These are phyloP conservation scores for Zapus hudsonius DNA, from an alignment of 2,113 vertebrate species.

Conservation along the genomic window DNA sequence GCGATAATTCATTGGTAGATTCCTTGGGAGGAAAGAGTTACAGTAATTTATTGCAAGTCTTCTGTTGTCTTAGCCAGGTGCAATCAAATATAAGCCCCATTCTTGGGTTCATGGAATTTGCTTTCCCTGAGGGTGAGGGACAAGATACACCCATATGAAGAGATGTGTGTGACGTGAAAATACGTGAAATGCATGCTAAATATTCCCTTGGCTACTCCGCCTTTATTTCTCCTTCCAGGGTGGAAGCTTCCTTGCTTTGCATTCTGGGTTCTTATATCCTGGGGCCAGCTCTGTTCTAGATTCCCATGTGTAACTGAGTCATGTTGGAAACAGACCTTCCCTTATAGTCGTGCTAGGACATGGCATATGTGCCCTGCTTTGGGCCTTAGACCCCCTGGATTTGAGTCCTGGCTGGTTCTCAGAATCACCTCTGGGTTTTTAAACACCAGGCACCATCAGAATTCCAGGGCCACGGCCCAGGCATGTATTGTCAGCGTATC, in stretches of 20 bases:
- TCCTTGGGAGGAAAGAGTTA: conserved; percentile 8
- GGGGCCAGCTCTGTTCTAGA: not conserved
- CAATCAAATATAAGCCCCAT: not conserved
- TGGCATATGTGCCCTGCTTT: not conserved
- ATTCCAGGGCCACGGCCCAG: not conserved
- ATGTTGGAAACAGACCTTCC: not conserved
- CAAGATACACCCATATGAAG: not conserved
- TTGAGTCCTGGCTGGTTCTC: not conserved
- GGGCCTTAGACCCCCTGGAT: not conserved
- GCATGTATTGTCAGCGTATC: not conserved
- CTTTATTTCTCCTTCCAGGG: not conserved
- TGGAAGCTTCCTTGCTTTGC: not conserved
- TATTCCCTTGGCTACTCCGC: not conserved
- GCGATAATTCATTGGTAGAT: not conserved
- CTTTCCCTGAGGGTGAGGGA: not conserved
- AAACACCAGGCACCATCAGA: not conserved
- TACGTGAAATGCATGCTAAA: not conserved
- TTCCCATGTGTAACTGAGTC: not conserved
- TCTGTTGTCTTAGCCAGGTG: not conserved
- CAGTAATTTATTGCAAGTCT: not conserved
- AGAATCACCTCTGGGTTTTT: conserved; percentile 5
- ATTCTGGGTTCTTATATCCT: not conserved
- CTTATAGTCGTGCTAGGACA: not conserved
- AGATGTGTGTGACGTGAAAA: not conserved
- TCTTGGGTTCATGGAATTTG: not conserved